phyloP scores from a whole-genome alignment of 2,888 invertebrate species.

The Hybos culiciformis region DNA sequence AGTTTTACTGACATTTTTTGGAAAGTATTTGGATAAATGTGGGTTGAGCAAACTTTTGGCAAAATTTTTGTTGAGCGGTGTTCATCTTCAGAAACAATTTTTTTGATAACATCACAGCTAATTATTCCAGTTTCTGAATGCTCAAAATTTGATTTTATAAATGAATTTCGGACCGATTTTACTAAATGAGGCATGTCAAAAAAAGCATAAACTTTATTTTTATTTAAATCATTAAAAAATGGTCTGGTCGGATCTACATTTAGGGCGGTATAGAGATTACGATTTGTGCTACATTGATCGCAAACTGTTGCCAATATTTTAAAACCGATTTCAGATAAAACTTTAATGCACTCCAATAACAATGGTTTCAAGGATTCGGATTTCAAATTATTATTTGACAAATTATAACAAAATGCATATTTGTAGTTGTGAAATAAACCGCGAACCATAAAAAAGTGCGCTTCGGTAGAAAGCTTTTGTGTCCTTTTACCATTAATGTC shows the following conservation, averaged over 20 bases:
- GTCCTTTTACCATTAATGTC: background rate
- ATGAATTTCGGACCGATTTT: background rate
- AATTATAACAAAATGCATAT: background rate
- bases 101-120: background rate
- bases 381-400: background rate
- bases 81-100: background rate
- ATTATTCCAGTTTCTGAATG: background rate
- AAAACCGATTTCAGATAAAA: background rate
- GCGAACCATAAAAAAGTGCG: background rate
- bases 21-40: background rate
- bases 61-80: background rate
- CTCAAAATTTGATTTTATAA: background rate
- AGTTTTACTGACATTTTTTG: background rate
- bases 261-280: background rate
- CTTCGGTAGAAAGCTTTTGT: background rate
- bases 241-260: background rate
- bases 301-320: background rate
- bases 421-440: background rate
- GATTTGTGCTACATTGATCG: background rate
- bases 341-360: background rate
- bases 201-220: background rate
- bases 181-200: background rate
- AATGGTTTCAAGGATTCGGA: background rate
- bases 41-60: background rate
- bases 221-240: background rate